phyloP scores from a whole-genome alignment of 2,888 invertebrate genomes.

The Orchesellides sinensis region DNA sequence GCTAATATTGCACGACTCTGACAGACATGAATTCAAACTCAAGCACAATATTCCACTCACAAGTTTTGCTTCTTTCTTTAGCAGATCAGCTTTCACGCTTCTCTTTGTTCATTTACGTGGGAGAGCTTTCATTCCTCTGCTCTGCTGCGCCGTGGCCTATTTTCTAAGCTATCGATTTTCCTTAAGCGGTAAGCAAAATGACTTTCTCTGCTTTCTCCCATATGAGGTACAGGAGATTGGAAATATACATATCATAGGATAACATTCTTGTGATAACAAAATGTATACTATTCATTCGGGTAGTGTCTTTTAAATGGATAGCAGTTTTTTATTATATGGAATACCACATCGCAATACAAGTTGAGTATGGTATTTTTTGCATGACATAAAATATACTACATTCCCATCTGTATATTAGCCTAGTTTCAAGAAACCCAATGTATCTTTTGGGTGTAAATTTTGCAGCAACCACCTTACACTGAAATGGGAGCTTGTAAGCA shows the following conservation, averaged over 20 bases:
- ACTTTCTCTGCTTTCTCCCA: background rate
- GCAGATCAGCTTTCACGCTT: too few species aligned
- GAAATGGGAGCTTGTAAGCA: constrained; percentile 1
- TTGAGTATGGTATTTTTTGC: constrained; percentile 7
- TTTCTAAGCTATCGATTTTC: constrained; percentile 45
- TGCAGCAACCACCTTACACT: constrained; percentile 21
- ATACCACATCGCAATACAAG: constrained; percentile 22
- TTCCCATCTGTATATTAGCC: background rate
- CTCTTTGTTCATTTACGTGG: background rate
- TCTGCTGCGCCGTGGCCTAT: constrained; percentile 43
- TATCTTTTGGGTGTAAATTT: constrained; percentile 19
- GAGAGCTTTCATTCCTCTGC: constrained; percentile 17
- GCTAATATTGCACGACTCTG: too few species aligned
- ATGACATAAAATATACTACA: background rate
- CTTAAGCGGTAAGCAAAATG: background rate
- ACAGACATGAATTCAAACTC: too few species aligned
- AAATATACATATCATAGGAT: background rate
- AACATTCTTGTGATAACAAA: background rate
- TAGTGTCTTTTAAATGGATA: background rate
- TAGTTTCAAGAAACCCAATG: background rate
- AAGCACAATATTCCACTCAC: too few species aligned
- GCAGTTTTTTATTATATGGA: background rate
- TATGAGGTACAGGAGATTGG: background rate
- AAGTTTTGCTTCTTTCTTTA: too few species aligned
- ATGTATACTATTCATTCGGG: background rate